These are phyloP conservation scores for Sthenelais limicola DNA, from an alignment of 2,888 invertebrate species.

Conservation along the genomic window DNA sequence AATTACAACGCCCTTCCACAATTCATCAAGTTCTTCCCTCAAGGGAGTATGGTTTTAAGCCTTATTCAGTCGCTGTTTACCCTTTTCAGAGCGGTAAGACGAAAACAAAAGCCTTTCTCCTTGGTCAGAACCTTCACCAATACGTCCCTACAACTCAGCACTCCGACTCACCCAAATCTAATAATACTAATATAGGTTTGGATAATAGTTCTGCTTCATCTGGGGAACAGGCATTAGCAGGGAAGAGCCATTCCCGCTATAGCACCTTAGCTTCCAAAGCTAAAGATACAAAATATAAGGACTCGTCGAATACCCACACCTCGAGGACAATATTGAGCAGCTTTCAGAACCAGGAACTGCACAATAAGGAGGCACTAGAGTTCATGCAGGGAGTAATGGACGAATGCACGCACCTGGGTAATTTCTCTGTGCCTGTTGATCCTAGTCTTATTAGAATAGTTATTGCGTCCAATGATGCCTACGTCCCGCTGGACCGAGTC, in stretches of 20 bases:
- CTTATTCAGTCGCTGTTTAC: background rate
- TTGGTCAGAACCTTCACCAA: conserved; percentile 54
- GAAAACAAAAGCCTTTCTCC: conserved; percentile 45
- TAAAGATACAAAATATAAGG: no score
- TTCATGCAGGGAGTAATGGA: conserved; percentile 99
- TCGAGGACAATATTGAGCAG: conserved; percentile 5
- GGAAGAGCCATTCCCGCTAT: background rate
- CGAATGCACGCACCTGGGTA: conserved; percentile 96
- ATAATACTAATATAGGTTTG: background rate
- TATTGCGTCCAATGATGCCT: conserved; percentile 86
- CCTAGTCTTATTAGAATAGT: conserved; percentile 92
- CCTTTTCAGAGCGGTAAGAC: conserved; percentile 26
- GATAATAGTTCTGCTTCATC: background rate
- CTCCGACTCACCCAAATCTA: background rate
- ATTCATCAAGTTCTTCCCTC: no score
- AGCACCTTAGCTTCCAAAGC: conserved; percentile 6
- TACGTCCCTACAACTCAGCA: conserved; percentile 19
- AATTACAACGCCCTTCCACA: no score
- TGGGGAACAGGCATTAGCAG: background rate
- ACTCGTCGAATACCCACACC: background rate
- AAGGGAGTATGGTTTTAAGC: background rate
- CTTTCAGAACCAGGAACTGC: background rate
- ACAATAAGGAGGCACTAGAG: conserved; percentile 72
- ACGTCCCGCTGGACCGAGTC: conserved; percentile 90
- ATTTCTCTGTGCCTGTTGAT: conserved; percentile 89